Percentiles rank a stretch among this genome's conserved stretches.
Evolutionary conservation across 2,113 vertebrate species (phyloP).

Genomic region (Girardinichthys multiradiatus): DNA sequence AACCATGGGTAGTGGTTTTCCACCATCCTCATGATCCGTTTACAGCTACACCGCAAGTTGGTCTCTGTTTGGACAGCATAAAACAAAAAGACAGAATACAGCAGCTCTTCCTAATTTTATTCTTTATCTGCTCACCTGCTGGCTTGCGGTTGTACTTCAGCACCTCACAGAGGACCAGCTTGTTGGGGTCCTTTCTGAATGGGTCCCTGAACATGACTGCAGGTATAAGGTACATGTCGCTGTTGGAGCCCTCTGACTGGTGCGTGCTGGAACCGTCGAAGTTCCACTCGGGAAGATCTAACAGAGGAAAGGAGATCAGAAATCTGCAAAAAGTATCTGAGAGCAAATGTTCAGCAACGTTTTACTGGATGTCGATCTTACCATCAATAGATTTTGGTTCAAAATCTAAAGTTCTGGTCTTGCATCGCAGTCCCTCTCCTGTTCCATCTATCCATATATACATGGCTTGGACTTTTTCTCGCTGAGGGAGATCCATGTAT

Average conservation of each 20-base stretch:
- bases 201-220: conserved; percentile 95
- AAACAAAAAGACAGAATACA: not conserved
- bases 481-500: conserved; percentile 93
- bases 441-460: conserved; percentile 98
- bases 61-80: conserved; percentile 46
- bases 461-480: conserved; percentile 93
- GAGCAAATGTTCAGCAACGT: not conserved
- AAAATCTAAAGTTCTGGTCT: conserved; percentile 91
- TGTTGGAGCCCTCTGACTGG: conserved; percentile 96
- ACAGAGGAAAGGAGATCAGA: not conserved
- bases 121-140: conserved; percentile 82
- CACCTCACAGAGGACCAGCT: conserved; percentile 95
- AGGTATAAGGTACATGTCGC: conserved; percentile 95
- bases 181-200: conserved; percentile 96
- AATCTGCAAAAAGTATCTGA: not conserved
- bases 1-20: conserved; percentile 91
- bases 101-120: not conserved
- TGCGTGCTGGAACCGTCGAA: conserved; percentile 97
- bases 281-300: conserved; percentile 97
- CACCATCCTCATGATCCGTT: conserved; percentile 92
- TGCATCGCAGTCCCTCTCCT: conserved; percentile 92
- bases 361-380: conserved; percentile 47
- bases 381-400: conserved; percentile 94
- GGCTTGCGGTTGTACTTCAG: conserved; percentile 94
- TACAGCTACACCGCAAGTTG: conserved; percentile 89